A percentile compares a stretch with the other conserved stretches of the same genome.
Evolutionary conservation across 2,888 invertebrate species (phyloP).

Genomic region (Eudasyphora cyanicolor): DNA sequence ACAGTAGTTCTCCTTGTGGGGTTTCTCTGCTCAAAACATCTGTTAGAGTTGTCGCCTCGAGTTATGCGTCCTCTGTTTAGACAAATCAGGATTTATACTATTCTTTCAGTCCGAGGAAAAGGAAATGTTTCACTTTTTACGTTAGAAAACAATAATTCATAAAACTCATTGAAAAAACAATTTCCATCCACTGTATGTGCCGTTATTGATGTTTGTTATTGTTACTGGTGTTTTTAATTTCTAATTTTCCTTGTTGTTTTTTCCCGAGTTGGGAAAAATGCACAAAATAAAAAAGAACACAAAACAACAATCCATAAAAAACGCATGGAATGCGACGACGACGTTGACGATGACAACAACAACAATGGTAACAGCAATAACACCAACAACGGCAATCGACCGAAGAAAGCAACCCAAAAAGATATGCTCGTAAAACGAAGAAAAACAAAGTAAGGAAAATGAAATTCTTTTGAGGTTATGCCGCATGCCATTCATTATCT

Average conservation of each 20-base stretch:
- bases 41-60: no score
- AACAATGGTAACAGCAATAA: conserved; percentile 33
- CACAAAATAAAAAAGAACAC: background rate
- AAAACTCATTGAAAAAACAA: background rate
- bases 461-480: conserved; percentile 60
- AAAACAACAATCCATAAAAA: conserved; percentile 36
- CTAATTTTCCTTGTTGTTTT: conserved; percentile 25
- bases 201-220: background rate
- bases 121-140: no score
- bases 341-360: conserved; percentile 21
- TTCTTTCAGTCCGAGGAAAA: no score
- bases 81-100: no score
- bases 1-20: no score
- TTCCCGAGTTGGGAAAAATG: conserved; percentile 22
- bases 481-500: conserved; percentile 66
- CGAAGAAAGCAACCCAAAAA: conserved; percentile 30
- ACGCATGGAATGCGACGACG: conserved; percentile 16
- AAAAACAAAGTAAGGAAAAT: conserved; percentile 51
- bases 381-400: conserved; percentile 37
- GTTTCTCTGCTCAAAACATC: no score
- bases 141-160: no score
- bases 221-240: conserved; percentile 6
- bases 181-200: conserved; percentile 10
- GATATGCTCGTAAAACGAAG: no score
- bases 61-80: no score